Percentiles rank a stretch among this genome's conserved stretches.
Evolutionary conservation across 2,888 invertebrate species (phyloP).

Genomic region (Cerceris rybyensis): DNA sequence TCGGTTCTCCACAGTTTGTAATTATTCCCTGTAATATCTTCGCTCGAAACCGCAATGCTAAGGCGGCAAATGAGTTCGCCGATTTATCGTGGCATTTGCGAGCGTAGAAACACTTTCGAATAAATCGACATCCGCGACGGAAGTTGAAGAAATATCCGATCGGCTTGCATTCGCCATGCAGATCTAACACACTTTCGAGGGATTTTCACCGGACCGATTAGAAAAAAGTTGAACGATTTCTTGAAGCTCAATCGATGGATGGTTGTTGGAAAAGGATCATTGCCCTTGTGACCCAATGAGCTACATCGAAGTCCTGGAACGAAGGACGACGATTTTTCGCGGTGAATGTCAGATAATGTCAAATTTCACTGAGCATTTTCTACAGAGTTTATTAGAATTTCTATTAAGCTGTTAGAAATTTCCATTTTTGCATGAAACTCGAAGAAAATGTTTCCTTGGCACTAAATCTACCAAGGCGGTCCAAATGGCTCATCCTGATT

Average conservation of each 20-base stretch:
- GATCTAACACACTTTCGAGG: slow-evolving; percentile 35
- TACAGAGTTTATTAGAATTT: too few species aligned
- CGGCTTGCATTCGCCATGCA: slow-evolving; percentile 3
- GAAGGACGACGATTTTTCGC: not conserved
- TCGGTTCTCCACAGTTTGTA: not conserved
- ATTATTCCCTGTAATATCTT: not conserved
- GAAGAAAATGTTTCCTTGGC: too few species aligned
- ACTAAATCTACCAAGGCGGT: too few species aligned
- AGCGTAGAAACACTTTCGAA: slow-evolving; percentile 30
- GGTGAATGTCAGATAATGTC: not conserved
- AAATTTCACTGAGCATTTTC: not conserved
- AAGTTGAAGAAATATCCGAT: slow-evolving; percentile 22
- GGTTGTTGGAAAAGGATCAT: not conserved
- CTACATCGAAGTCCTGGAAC: not conserved
- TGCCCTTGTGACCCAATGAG: not conserved
- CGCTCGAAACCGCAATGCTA: not conserved
- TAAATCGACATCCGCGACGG: slow-evolving; percentile 1
- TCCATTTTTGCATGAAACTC: too few species aligned
- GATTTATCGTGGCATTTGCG: slow-evolving; percentile 18
- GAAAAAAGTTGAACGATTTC: slow-evolving; percentile 15
- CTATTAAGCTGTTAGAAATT: too few species aligned
- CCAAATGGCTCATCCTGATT: too few species aligned
- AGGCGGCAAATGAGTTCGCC: slow-evolving; percentile 8
- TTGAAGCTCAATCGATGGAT: slow-evolving; percentile 19
- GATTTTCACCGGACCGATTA: slow-evolving; percentile 34